phyloP scores from a whole-genome alignment of 2,888 invertebrate species.

The Shargacucullia verbasci region DNA sequence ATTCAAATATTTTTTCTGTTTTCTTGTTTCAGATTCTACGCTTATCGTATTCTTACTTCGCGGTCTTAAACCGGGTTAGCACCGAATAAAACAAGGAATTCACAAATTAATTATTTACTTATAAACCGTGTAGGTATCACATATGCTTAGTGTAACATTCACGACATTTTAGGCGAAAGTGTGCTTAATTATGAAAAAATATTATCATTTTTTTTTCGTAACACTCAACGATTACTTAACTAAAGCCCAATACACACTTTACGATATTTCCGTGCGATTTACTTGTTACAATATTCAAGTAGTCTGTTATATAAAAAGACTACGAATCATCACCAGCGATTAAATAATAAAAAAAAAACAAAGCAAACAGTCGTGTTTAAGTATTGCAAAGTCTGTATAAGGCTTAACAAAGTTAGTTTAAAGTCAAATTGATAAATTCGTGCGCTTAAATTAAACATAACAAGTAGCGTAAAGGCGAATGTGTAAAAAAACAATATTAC shows the following conservation, averaged over 20 bases:
- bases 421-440: slow-evolving; percentile 83
- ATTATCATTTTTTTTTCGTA: slow-evolving; percentile 63
- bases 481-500: slow-evolving; percentile 69
- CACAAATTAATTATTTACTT: slow-evolving; percentile 84
- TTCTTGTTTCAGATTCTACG: slow-evolving; percentile 77
- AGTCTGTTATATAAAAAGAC: slow-evolving; percentile 9
- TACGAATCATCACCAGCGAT: slow-evolving; percentile 31
- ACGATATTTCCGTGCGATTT: slow-evolving; percentile 18
- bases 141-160: slow-evolving; percentile 85
- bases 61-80: slow-evolving; percentile 78
- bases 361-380: background rate
- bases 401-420: slow-evolving; percentile 70
- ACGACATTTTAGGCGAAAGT: slow-evolving; percentile 86
- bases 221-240: slow-evolving; percentile 68
- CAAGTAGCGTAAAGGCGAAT: slow-evolving; percentile 72
- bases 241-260: slow-evolving; percentile 47
- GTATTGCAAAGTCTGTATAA: slow-evolving; percentile 45
- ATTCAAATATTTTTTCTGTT: background rate
- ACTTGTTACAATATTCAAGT: slow-evolving; percentile 12
- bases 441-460: slow-evolving; percentile 81
- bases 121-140: slow-evolving; percentile 86
- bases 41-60: slow-evolving; percentile 83
- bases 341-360: slow-evolving; percentile 14
- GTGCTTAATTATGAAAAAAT: slow-evolving; percentile 84
- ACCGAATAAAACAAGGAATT: slow-evolving; percentile 61